Evolutionary conservation across 92 coral and sea anemone genomes (phyloP).

Genomic region (Isaurus tuberculatus): DNA sequence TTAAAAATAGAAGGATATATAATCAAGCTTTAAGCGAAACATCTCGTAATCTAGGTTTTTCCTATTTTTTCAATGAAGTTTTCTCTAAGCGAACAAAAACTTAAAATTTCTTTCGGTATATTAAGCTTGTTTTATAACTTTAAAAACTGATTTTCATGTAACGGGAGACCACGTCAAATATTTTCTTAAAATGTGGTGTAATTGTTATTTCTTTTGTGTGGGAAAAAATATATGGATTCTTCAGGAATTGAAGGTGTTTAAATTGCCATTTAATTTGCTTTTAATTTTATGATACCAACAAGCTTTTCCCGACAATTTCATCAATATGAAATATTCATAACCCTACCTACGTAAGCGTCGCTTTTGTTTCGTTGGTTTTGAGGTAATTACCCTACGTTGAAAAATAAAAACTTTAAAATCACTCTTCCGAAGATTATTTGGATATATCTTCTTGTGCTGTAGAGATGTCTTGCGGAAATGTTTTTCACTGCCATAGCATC

Average conservation of each 20-base stretch:
- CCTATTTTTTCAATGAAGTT: too few species aligned
- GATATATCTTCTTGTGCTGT: not conserved
- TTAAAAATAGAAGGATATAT: too few species aligned
- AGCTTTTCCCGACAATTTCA: not conserved
- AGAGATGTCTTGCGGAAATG: not conserved
- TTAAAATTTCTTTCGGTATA: too few species aligned
- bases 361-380: not conserved
- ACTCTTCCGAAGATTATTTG: not conserved
- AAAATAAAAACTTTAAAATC: not conserved
- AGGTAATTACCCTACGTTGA: not conserved
- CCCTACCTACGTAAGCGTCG: constrained; percentile 13
- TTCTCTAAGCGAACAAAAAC: too few species aligned
- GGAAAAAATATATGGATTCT: not conserved
- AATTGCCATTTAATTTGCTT: not conserved
- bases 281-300: not conserved
- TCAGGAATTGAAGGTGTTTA: not conserved
- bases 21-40: too few species aligned
- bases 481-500: not conserved
- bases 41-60: too few species aligned
- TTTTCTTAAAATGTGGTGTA: not conserved
- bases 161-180: not conserved
- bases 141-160: not conserved
- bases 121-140: not conserved
- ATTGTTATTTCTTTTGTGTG: not conserved
- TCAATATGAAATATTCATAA: constrained; percentile 25